Percentiles rank a stretch among this genome's conserved stretches.
phyloP scores from a whole-genome alignment of 2,888 invertebrate species.

The Dromius quadrimaculatus region DNA sequence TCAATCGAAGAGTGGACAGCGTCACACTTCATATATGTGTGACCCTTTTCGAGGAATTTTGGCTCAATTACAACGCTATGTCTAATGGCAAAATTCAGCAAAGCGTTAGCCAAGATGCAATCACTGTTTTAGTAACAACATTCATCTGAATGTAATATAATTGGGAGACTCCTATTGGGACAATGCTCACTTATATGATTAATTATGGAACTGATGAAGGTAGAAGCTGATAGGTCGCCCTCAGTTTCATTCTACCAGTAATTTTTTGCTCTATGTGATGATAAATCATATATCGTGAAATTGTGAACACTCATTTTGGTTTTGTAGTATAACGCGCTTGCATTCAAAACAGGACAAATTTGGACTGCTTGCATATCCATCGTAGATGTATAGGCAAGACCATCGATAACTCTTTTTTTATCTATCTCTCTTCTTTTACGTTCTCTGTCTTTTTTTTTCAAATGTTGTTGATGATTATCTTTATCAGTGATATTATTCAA shows the following conservation, averaged over 20 bases:
- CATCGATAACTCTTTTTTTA: slow-evolving; percentile 9
- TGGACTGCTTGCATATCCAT: slow-evolving; percentile 43
- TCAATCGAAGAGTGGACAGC: too few species aligned
- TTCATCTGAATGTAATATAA: slow-evolving; percentile 55
- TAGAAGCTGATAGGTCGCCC: background rate
- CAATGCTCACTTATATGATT: slow-evolving; percentile 6
- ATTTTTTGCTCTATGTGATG: slow-evolving; percentile 15
- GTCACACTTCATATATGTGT: too few species aligned
- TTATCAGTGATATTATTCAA: background rate
- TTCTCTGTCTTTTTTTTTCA: slow-evolving; percentile 23
- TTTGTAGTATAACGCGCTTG: slow-evolving; percentile 24
- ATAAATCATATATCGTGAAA: slow-evolving; percentile 35
- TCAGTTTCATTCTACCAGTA: slow-evolving; percentile 38
- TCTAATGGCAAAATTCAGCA: slow-evolving; percentile 56
- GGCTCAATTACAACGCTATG: slow-evolving; percentile 54
- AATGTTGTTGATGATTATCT: background rate
- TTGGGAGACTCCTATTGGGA: slow-evolving; percentile 34
- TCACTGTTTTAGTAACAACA: slow-evolving; percentile 36
- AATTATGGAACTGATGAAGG: slow-evolving; percentile 4
- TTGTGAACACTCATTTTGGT: slow-evolving; percentile 33
- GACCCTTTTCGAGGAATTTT: too few species aligned
- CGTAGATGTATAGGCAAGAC: slow-evolving; percentile 10
- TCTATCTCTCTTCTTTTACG: slow-evolving; percentile 25
- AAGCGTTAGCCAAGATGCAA: slow-evolving; percentile 57
- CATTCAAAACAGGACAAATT: slow-evolving; percentile 24